phyloP scores from a whole-genome alignment of 2,888 invertebrate genomes.

The Callinectes sapidus region DNA sequence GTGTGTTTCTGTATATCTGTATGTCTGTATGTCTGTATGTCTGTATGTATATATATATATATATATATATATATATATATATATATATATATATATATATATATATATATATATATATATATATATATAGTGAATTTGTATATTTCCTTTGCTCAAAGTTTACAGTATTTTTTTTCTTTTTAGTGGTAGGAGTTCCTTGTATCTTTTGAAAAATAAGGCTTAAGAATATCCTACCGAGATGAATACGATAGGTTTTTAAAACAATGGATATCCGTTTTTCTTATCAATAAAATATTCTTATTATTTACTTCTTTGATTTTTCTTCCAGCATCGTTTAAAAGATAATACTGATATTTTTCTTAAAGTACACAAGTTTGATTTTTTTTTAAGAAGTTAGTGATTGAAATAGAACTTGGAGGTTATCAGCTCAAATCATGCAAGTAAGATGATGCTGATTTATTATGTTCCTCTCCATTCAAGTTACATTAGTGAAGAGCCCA shows the following conservation, averaged over 20 bases:
- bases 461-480: too few relatives aligned
- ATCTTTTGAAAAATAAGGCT: not conserved
- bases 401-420: not conserved
- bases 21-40: slow-evolving; percentile 45
- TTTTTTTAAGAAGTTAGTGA: not conserved
- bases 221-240: not conserved
- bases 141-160: not conserved
- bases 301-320: not conserved
- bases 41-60: slow-evolving; percentile 51
- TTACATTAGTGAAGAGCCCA: too few relatives aligned
- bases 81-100: slow-evolving; percentile 51
- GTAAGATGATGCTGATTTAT: too few relatives aligned
- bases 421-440: too few relatives aligned
- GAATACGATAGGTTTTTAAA: not conserved
- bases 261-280: not conserved
- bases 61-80: slow-evolving; percentile 52
- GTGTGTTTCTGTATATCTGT: slow-evolving; percentile 47
- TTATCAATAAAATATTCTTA: not conserved
- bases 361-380: not conserved
- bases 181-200: not conserved
- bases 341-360: not conserved
- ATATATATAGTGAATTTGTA: slow-evolving; percentile 39
- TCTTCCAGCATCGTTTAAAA: not conserved
- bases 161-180: not conserved
- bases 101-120: slow-evolving; percentile 41